Percentiles rank a stretch among this genome's conserved stretches.
phyloP scores from a whole-genome alignment of 2,888 invertebrate species.

The Boloria selene region DNA sequence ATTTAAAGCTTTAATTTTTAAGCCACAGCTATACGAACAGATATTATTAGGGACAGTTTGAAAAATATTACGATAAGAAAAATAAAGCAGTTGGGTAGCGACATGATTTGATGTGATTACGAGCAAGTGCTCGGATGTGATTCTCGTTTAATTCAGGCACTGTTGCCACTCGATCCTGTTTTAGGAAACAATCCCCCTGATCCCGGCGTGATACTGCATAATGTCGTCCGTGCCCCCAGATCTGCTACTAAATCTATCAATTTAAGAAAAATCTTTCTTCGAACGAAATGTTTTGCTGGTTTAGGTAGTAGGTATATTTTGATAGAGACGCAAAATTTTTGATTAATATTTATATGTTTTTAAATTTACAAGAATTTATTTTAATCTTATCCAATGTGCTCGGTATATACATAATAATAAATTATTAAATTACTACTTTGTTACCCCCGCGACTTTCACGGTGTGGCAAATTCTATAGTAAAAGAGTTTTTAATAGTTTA shows the following conservation, averaged over 20 bases:
- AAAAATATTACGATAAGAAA: background rate
- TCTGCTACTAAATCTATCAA: slow-evolving; percentile 60
- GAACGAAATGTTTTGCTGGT: slow-evolving; percentile 34
- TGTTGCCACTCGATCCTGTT: slow-evolving; percentile 71
- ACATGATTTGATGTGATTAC: slow-evolving; percentile 40
- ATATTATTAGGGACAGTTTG: background rate
- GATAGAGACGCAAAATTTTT: slow-evolving; percentile 6
- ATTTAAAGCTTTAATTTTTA: no score
- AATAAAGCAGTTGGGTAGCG: slow-evolving; percentile 31
- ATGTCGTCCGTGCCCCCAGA: slow-evolving; percentile 61
- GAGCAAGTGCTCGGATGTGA: slow-evolving; percentile 44
- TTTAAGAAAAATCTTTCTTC: slow-evolving; percentile 58
- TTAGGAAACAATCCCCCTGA: slow-evolving; percentile 77
- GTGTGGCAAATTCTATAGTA: no score
- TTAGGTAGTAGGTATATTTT: slow-evolving; percentile 23
- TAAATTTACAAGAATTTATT: no score
- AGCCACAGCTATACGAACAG: background rate
- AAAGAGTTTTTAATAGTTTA: no score
- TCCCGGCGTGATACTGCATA: slow-evolving; percentile 80
- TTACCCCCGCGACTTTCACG: no score
- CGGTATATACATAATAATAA: no score
- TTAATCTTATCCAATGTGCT: no score
- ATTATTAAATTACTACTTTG: no score
- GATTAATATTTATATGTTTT: background rate
- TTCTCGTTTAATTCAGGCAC: slow-evolving; percentile 65